These are phyloP conservation scores for Ophion ellenae DNA, from an alignment of 2,888 invertebrate genomes.

Conservation along the genomic window DNA sequence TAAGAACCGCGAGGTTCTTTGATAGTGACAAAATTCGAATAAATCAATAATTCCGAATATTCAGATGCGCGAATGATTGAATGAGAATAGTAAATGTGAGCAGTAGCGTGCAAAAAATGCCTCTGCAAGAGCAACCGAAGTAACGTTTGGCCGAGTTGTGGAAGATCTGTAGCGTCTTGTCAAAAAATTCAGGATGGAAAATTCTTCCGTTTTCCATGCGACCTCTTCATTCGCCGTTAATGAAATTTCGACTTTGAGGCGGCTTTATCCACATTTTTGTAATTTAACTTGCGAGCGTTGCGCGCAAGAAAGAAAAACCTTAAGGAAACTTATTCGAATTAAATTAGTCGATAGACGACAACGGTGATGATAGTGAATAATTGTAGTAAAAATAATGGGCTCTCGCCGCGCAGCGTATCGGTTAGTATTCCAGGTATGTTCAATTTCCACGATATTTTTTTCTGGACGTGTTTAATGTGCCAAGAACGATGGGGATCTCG, in stretches of 20 bases:
- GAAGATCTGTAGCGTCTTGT: conserved; percentile 79
- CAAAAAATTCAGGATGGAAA: conserved; percentile 56
- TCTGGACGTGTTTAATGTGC: conserved; percentile 5
- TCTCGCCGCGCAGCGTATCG: conserved; percentile 9
- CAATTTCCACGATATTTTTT: conserved; percentile 3
- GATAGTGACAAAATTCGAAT: conserved; percentile 68
- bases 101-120: conserved; percentile 17
- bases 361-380: conserved; percentile 68
- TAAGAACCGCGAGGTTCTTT: conserved; percentile 69
- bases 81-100: conserved; percentile 32
- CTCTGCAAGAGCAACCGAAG: conserved; percentile 11
- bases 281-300: conserved; percentile 11
- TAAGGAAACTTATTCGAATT: conserved; percentile 65
- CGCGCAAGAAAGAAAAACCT: conserved; percentile 10
- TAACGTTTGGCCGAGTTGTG: conserved; percentile 72
- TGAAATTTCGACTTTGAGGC: neutral
- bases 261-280: neutral
- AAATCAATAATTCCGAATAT: conserved; percentile 51
- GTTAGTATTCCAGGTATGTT: neutral
- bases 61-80: neutral
- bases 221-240: conserved; percentile 35
- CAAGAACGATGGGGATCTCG: neutral
- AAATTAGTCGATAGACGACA: conserved; percentile 64
- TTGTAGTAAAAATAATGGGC: conserved; percentile 60
- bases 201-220: conserved; percentile 26